Evolutionary conservation across 2,888 invertebrate species (phyloP).

Genomic region (Microctonus hyperodae): DNA sequence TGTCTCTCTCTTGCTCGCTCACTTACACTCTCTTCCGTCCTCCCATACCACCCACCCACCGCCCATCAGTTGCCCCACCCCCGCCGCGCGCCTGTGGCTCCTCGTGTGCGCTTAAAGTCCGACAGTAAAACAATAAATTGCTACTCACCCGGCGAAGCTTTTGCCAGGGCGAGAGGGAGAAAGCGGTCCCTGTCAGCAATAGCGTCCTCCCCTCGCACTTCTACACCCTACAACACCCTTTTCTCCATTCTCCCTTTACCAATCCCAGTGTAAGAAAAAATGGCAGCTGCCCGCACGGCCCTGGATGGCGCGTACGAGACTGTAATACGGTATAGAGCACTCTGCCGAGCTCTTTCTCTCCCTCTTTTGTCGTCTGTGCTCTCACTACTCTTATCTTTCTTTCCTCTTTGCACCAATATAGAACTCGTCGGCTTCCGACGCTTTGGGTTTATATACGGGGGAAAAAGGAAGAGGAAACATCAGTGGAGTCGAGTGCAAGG

Average conservation of each 20-base stretch:
- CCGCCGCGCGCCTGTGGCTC: conserved; percentile 17
- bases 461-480: conserved; percentile 35
- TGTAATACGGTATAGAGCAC: conserved; percentile 23
- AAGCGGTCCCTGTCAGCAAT: conserved; percentile 61
- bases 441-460: conserved; percentile 12
- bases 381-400: neutral
- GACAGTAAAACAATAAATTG: conserved; percentile 59
- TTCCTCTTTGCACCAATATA: neutral
- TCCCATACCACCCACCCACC: conserved; percentile 10
- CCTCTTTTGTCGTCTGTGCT: neutral
- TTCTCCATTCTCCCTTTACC: conserved; percentile 62
- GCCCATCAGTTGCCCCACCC: conserved; percentile 25
- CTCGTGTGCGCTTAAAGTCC: conserved; percentile 42
- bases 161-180: conserved; percentile 48
- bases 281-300: conserved; percentile 64
- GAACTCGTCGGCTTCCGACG: conserved; percentile 23
- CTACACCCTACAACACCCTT: conserved; percentile 52
- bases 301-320: conserved; percentile 63
- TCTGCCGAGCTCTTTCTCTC: neutral
- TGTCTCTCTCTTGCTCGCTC: neutral
- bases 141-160: conserved; percentile 43
- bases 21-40: neutral
- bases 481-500: conserved; percentile 22
- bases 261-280: conserved; percentile 64
- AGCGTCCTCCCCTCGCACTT: conserved; percentile 65